Conservation (phyloP, 2,113 vertebrate genomes). For the Pterophyllum scalare region DNA sequence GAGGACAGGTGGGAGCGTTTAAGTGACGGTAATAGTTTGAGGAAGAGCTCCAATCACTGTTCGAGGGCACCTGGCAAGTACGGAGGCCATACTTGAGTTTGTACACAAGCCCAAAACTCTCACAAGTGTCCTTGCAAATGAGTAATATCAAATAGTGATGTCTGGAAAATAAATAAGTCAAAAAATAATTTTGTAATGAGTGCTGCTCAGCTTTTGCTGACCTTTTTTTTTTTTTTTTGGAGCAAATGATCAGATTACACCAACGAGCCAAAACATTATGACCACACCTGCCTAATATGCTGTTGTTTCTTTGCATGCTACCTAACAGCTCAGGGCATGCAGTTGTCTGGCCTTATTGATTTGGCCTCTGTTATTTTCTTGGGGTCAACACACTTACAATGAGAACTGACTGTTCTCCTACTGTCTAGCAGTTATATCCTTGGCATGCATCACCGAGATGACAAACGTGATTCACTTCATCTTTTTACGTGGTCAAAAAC, state of each 20-base stretch:
- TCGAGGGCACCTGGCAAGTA: neutral
- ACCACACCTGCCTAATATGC: neutral
- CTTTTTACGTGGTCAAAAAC: neutral
- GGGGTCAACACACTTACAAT: neutral
- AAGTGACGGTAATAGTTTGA: constrained; percentile 46
- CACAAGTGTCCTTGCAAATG: neutral
- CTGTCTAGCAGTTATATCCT: neutral
- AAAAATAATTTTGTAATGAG: neutral
- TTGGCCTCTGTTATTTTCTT: neutral
- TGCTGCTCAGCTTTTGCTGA: neutral
- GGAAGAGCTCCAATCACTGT: constrained; percentile 38
- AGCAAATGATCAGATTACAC: neutral
- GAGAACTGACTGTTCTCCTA: neutral
- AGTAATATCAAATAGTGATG: constrained; percentile 1
- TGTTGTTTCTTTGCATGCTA: neutral
- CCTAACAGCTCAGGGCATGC: neutral
- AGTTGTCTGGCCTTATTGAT: neutral
- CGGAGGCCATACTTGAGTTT: neutral
- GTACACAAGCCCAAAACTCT: constrained; percentile 16
- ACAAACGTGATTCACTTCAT: neutral
- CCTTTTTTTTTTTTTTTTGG: neutral
- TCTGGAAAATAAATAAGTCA: neutral
- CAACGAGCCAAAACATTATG: neutral
- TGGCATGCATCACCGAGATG: neutral
- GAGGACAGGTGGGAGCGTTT: constrained; percentile 45